A percentile compares a stretch with the other conserved stretches of the same genome.
phyloP scores from a whole-genome alignment of 2,113 vertebrate genomes.

The Psophia crepitans region DNA sequence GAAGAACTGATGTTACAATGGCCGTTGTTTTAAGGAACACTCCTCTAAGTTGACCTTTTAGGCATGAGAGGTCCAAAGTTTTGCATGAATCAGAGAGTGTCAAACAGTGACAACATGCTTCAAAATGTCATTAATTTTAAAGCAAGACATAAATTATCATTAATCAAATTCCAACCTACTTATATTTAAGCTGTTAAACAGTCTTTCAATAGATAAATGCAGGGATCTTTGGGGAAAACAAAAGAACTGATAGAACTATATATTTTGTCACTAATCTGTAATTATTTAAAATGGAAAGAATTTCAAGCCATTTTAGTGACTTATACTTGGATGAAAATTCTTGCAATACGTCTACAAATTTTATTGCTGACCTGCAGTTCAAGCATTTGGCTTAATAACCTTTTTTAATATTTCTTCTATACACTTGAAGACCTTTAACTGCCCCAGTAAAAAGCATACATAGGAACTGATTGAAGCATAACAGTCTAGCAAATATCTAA shows the following conservation, averaged over 20 bases:
- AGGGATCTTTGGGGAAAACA: not conserved
- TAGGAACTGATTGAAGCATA: not conserved
- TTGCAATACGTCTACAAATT: not conserved
- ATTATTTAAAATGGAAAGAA: not conserved
- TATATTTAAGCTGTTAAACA: not conserved
- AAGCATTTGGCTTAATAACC: not conserved
- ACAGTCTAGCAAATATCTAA: not conserved
- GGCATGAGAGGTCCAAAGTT: not conserved
- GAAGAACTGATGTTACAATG: not conserved
- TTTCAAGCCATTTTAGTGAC: not conserved
- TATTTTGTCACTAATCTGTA: not conserved
- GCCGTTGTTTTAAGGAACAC: not conserved
- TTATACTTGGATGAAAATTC: not conserved
- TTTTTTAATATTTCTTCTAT: not conserved
- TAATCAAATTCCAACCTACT: not conserved
- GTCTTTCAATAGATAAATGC: not conserved
- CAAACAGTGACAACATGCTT: not conserved
- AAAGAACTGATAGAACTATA: not conserved
- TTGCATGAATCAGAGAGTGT: not conserved
- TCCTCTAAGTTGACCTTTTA: not conserved
- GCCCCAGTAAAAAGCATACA: not conserved
- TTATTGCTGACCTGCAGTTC: not conserved
- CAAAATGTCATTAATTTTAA: not conserved
- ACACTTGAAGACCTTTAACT: not conserved
- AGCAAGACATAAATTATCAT: not conserved